A percentile compares a stretch with the other conserved stretches of the same genome.
phyloP scores from a whole-genome alignment of 2,113 vertebrate genomes.

The Phainopepla nitens region DNA sequence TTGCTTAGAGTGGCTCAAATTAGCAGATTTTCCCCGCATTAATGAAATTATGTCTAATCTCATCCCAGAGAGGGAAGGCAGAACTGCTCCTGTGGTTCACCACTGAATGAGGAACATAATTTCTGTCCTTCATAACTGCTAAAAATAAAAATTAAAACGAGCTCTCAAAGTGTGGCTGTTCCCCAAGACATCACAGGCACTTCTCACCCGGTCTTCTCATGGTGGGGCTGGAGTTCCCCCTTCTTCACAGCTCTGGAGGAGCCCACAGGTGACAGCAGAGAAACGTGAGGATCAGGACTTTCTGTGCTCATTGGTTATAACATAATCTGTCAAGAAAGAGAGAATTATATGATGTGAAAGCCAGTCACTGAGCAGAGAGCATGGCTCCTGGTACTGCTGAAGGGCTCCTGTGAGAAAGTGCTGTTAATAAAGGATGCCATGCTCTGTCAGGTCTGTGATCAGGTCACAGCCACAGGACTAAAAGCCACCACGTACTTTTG shows the following conservation, averaged over 20 bases:
- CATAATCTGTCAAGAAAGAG: constrained; percentile 63
- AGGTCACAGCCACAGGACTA: background rate
- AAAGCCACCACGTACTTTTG: background rate
- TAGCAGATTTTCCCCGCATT: background rate
- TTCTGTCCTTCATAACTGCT: background rate
- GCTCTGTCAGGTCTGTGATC: background rate
- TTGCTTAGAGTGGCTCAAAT: background rate
- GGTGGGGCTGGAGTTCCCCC: constrained; percentile 28
- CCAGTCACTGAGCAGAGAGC: background rate
- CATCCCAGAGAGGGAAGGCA: background rate
- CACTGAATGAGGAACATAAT: background rate
- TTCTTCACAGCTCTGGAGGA: constrained; percentile 26
- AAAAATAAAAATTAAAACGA: background rate
- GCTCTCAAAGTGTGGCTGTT: background rate
- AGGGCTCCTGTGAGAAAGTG: background rate
- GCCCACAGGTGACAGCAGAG: constrained; percentile 49
- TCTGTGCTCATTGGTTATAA: constrained; percentile 61
- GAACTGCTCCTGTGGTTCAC: background rate
- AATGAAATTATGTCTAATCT: background rate
- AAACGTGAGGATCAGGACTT: constrained; percentile 45
- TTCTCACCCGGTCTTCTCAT: constrained; percentile 51
- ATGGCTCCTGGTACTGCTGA: background rate
- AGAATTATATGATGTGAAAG: constrained; percentile 56
- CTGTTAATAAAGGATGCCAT: background rate
- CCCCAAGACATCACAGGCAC: background rate